Evolutionary conservation across 2,113 vertebrate species (phyloP).

Genomic region (Merops nubicus): DNA sequence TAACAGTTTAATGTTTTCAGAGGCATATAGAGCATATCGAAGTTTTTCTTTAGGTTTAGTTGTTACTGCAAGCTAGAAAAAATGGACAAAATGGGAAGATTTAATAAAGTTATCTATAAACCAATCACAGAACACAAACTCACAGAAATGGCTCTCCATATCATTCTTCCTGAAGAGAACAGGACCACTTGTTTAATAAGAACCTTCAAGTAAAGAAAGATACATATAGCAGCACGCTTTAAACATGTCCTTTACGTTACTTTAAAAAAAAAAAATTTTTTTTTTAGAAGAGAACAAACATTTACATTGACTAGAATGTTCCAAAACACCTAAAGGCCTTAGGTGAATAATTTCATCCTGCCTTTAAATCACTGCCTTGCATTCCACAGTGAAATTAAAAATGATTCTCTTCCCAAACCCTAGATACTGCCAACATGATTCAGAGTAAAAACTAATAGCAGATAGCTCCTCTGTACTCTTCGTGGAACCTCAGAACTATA

Average conservation of each 20-base stretch:
- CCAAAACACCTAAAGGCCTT: background rate
- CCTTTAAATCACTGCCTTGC: background rate
- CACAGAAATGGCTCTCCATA: background rate
- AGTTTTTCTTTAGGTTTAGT: background rate
- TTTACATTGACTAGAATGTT: background rate
- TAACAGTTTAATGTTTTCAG: background rate
- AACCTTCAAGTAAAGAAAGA: background rate
- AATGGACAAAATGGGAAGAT: background rate
- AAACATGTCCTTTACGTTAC: background rate
- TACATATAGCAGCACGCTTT: background rate
- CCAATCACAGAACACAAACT: background rate
- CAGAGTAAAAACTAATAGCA: background rate
- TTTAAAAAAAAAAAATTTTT: background rate
- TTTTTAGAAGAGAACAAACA: background rate
- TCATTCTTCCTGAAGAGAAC: background rate
- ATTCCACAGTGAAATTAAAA: background rate
- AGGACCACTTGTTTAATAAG: background rate
- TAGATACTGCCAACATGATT: fast-evolving
- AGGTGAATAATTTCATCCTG: background rate
- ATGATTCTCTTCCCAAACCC: background rate
- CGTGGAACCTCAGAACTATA: background rate
- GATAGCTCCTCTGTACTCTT: background rate
- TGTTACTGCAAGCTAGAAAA: background rate
- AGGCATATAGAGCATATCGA: background rate
- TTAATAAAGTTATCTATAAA: background rate